Evolutionary conservation across 2,888 invertebrate species (phyloP).

Genomic region (Cryptocheilus praepositus): DNA sequence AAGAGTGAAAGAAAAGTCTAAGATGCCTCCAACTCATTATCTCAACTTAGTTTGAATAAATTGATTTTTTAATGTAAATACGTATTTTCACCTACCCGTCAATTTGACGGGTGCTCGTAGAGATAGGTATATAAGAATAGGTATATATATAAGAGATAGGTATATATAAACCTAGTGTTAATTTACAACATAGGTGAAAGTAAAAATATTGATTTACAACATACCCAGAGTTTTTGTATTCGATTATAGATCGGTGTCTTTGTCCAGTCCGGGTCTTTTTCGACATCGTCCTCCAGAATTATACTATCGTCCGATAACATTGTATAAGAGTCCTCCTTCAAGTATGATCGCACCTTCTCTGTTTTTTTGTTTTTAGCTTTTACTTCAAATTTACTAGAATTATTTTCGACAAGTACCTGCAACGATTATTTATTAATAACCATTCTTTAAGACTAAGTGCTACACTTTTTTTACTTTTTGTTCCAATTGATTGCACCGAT

Average conservation of each 20-base stretch:
- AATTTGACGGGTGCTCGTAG: no score
- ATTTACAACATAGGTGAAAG: no score
- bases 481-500: constrained; percentile 47
- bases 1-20: no score
- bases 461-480: constrained; percentile 21
- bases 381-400: constrained; percentile 4
- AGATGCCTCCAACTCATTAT: no score
- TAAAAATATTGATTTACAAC: no score
- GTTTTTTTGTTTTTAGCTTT: neutral
- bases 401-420: constrained; percentile 21
- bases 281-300: constrained; percentile 67
- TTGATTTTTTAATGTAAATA: no score
- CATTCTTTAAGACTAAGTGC: neutral
- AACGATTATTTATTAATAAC: neutral
- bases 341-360: neutral
- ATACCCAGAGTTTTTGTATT: constrained; percentile 65
- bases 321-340: constrained; percentile 27
- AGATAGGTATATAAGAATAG: no score
- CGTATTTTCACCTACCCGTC: no score
- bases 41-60: no score
- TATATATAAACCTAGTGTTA: no score
- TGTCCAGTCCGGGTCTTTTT: constrained; percentile 83
- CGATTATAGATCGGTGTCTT: constrained; percentile 81
- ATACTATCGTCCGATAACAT: constrained; percentile 52
- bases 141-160: no score